Evolutionary conservation across 2,888 invertebrate species (phyloP).

Genomic region (Sinodicranocentrus sp.): DNA sequence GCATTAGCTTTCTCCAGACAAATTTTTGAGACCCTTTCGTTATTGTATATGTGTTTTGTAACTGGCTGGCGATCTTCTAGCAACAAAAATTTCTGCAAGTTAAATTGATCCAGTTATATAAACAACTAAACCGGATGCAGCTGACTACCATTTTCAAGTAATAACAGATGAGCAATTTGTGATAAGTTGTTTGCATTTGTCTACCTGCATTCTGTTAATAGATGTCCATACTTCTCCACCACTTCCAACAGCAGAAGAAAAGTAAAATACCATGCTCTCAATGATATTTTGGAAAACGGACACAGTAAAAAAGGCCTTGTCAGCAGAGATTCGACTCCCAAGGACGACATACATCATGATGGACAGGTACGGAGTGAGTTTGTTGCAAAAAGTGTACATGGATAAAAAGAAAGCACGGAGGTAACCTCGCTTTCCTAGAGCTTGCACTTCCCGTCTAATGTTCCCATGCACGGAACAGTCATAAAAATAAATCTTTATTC

Average conservation of each 20-base stretch:
- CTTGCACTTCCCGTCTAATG: slow-evolving; percentile 84
- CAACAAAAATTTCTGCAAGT: slow-evolving; percentile 48
- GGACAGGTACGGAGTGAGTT: slow-evolving; percentile 72
- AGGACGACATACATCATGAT: slow-evolving; percentile 72
- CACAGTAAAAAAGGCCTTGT: slow-evolving; percentile 80
- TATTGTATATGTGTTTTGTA: slow-evolving; percentile 14
- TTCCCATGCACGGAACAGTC: background rate
- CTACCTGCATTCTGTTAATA: slow-evolving; percentile 56
- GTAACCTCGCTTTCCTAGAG: slow-evolving; percentile 83
- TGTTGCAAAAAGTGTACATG: slow-evolving; percentile 85
- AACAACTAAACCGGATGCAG: background rate
- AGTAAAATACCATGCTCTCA: slow-evolving; percentile 67
- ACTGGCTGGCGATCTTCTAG: slow-evolving; percentile 53
- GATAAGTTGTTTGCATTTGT: background rate
- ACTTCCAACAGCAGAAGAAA: slow-evolving; percentile 79
- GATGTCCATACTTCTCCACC: slow-evolving; percentile 58
- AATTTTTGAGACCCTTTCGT: background rate
- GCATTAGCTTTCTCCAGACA: slow-evolving; percentile 42
- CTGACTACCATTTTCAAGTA: background rate
- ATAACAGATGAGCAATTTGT: background rate
- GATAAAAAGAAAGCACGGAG: slow-evolving; percentile 84
- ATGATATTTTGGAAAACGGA: slow-evolving; percentile 70
- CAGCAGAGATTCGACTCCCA: slow-evolving; percentile 81
- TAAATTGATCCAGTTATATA: background rate
- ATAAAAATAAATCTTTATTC: background rate